Base-by-base conservation (phyloP, 1,140 invertebrate species). In the Calephelis virginiensis region DNA sequence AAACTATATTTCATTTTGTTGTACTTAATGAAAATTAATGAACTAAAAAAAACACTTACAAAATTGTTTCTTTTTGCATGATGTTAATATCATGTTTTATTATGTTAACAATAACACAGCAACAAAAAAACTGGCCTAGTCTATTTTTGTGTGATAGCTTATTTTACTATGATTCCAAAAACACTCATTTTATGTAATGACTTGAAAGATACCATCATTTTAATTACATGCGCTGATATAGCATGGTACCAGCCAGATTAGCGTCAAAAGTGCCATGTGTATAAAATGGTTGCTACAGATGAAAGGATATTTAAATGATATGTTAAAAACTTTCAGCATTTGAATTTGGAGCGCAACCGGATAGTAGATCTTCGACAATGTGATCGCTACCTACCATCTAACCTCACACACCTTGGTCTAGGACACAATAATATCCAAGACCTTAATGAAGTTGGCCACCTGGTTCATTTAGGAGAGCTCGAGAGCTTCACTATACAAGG, bases 381-480 rank as follows among this genome's bases (percentile, higher is more conserved):
- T 74, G 95, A 97, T 76, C 93, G 95, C 66, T 97, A 96, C 83
- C 91, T 98, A 71, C 97, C 97, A 8, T 78, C 92, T 0, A 95
- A 94, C 45, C 78, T 98, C 66, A 93, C 94, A 70, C 95, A 94
- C 49, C 86, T 98, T 37, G 97, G 96, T 38, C 89, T 98, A 65
- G 96, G 95, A 46, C 95, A 96, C 82, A 98, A 98, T 90, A 95
- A 94, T 74, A 94, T 98, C 56, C 93, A 93, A 48, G 97, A 98
- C 90, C 90, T 98, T 46, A 97, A 97, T 91, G 96, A 98, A 92
- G 94, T 98, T 67, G 96, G 94, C 11, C 95, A 96, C 83, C 90
- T 98, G 63, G 94, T 94, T 8, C 94, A 96, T 83, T 90, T 98
- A 60, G 92, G 90, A 13, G 94, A 94, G 77, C 86, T 98, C 63